Conservation (phyloP, 2,888 invertebrate species). For the Philopedon plagiatum region DNA sequence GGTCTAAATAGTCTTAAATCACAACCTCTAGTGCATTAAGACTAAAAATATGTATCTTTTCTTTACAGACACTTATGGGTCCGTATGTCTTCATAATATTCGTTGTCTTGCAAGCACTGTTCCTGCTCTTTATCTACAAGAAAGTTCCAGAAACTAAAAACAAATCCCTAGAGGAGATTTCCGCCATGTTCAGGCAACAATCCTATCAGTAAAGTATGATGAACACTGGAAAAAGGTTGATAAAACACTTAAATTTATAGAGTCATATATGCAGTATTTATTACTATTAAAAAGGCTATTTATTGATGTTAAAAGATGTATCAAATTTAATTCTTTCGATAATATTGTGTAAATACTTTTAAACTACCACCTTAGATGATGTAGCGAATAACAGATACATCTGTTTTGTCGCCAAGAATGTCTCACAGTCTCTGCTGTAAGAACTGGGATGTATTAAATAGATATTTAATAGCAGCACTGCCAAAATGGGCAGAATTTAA, state of each 20-base stretch:
- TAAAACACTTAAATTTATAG: background rate
- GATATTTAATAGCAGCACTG: too few relatives aligned
- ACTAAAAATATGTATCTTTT: slow-evolving; percentile 43
- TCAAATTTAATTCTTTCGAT: slow-evolving; percentile 4
- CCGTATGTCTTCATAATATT: slow-evolving; percentile 87
- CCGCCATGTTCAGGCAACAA: slow-evolving; percentile 83
- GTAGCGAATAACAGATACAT: too few relatives aligned
- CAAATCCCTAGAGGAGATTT: slow-evolving; percentile 87
- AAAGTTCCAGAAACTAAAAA: slow-evolving; percentile 94
- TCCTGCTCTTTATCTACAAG: slow-evolving; percentile 84
- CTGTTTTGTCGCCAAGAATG: too few relatives aligned
- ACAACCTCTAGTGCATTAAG: too few relatives aligned
- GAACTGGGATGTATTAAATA: too few relatives aligned
- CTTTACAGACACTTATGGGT: slow-evolving; percentile 72
- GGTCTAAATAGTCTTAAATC: too few relatives aligned
- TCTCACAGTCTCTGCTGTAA: too few relatives aligned
- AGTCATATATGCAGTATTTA: slow-evolving; percentile 22
- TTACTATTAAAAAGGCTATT: slow-evolving; percentile 14
- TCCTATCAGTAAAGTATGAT: slow-evolving; percentile 72
- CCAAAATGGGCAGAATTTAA: too few relatives aligned
- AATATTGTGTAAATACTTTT: slow-evolving; percentile 24
- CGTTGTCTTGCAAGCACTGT: slow-evolving; percentile 78
- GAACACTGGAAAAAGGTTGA: background rate
- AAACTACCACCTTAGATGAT: background rate
- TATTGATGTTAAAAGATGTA: slow-evolving; percentile 19